Conservation (phyloP, 2,888 invertebrate genomes). For the Campopleginae sp. region DNA sequence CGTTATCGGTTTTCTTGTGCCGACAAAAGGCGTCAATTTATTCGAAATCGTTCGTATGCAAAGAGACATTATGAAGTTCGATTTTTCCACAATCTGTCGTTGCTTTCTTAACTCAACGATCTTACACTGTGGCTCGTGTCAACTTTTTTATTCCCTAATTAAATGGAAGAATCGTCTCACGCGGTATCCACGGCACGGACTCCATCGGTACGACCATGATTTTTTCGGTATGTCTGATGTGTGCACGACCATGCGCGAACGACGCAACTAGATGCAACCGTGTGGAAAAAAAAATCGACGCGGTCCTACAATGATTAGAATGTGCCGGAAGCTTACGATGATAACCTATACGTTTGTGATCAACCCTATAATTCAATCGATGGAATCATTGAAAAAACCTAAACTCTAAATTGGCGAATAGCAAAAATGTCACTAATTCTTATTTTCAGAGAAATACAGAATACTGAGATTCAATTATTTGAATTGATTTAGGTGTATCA, state of each 20-base stretch:
- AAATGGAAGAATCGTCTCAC: constrained; percentile 48
- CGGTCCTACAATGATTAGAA: background rate
- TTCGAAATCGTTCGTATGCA: constrained; percentile 86
- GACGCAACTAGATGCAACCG: background rate
- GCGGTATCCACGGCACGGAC: constrained; percentile 17
- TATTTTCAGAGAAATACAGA: no score
- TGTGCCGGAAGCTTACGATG: background rate
- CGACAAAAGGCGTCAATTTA: constrained; percentile 86
- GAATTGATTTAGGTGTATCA: no score
- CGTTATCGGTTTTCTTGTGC: constrained; percentile 85
- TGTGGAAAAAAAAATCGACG: constrained; percentile 7
- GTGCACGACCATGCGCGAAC: constrained; percentile 45
- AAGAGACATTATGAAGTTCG: constrained; percentile 85
- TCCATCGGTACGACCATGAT: constrained; percentile 52
- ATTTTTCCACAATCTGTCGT: constrained; percentile 56
- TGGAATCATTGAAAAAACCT: no score
- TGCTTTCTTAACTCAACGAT: constrained; percentile 64
- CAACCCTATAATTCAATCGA: no score
- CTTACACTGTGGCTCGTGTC: constrained; percentile 22
- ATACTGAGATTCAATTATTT: no score
- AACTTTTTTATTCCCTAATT: constrained; percentile 25
- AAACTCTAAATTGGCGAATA: no score
- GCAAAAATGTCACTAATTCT: no score
- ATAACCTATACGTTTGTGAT: no score
- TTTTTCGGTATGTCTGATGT: constrained; percentile 13